Evolutionary conservation across 2,888 invertebrate genomes (phyloP), one percentile per base, ranked within the genome.

Genomic region (Liopterus haemorrhoidalis): DNA sequence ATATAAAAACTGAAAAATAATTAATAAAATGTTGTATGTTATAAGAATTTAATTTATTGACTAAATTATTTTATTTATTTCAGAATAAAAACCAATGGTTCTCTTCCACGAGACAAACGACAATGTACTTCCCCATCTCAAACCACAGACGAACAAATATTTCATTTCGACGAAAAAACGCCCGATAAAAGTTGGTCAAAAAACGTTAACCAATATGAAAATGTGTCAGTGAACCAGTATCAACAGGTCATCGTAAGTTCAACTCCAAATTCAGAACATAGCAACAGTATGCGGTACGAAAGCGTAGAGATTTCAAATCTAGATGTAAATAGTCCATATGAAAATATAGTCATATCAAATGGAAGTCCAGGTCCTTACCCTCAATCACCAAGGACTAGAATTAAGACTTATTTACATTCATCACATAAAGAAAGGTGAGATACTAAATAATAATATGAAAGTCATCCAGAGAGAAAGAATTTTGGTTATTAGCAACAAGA

Each of bases 51-150:
- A n/a, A 5, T 14, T 21, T 33, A 16, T 28, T 14, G 14, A 15
- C 31, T n/a, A 27, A 30, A 31, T 36, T 31, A 14, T 43, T 48
- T 9, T 16, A 63, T 57, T 1, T 40, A 41, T 66, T 64, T 6
- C 69, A 82, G 87, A 56, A 92, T 92, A 45, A 92, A 88, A 63
- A 92, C 92, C 0, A 92, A 92, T 60, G 92, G 92, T 1, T 91
- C 91, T 0, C 67, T 92, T 31, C 89, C 92, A 0, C 70, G 86
- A 14, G 85, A 85, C 54, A 75, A 73, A 56, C 67, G 75, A 12
- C 68, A 66, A 39, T 64, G 68, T 54, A 59, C 61, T 47, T 68
- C 68, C 2, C 67, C 69, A 1, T 65, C 65, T 18, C 51, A 52
- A 41, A 35, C 50, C 4, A 54, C 62, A 61, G 41, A 59, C 57